phyloP scores from a whole-genome alignment of 2,113 vertebrate genomes.

The Jacana jacana region DNA sequence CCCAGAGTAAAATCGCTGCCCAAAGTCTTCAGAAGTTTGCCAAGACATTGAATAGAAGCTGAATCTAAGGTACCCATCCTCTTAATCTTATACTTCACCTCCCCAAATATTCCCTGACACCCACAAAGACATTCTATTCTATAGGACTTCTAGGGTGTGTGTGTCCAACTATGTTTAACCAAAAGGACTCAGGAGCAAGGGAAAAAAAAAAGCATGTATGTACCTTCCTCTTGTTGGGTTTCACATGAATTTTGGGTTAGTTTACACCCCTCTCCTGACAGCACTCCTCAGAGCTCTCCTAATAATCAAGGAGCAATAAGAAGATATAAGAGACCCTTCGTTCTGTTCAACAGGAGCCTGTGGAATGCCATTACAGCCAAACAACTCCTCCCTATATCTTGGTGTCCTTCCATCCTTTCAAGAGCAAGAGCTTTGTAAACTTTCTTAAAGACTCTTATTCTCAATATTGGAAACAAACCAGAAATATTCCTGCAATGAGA shows the following conservation, averaged over 20 bases:
- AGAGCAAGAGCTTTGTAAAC: background rate
- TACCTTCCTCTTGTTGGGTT: background rate
- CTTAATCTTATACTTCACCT: no score
- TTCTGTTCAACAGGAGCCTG: background rate
- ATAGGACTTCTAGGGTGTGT: background rate
- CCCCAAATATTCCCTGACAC: background rate
- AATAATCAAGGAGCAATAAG: background rate
- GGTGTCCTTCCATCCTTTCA: background rate
- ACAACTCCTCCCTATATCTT: background rate
- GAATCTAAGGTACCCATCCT: background rate
- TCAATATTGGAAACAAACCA: background rate
- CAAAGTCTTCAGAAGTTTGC: background rate
- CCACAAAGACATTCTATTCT: background rate
- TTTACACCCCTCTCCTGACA: background rate
- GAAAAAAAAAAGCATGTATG: background rate
- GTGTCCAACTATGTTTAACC: background rate
- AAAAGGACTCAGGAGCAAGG: background rate
- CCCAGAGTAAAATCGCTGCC: background rate
- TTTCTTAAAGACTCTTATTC: background rate
- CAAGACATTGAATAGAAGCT: background rate
- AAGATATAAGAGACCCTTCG: background rate
- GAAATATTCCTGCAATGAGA: background rate
- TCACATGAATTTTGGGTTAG: background rate
- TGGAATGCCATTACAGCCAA: background rate
- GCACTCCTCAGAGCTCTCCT: background rate